Percentiles rank a stretch among this genome's conserved stretches.
These are phyloP conservation scores for Sycophila sp. DNA, from an alignment of 1,140 invertebrate species.

Conservation along the genomic window DNA sequence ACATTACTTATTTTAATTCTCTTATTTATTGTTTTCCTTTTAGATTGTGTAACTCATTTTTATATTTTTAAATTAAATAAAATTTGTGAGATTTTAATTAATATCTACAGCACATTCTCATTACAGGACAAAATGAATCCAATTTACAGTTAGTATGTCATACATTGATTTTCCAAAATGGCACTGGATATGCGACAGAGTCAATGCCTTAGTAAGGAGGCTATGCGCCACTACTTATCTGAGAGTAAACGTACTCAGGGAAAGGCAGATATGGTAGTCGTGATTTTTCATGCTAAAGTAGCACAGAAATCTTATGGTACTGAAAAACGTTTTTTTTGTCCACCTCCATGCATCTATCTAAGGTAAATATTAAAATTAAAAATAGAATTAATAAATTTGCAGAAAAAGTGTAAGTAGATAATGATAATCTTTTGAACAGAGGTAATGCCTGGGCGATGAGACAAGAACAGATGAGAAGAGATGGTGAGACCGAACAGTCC, in stretches of 20 bases:
- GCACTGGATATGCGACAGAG: constrained; percentile 62
- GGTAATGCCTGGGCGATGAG: constrained; percentile 96
- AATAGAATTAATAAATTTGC: background rate
- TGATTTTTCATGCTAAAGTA: constrained; percentile 97
- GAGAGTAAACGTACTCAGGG: constrained; percentile 69
- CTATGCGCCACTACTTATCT: constrained; percentile 91
- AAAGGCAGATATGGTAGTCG: constrained; percentile 92
- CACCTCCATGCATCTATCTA: constrained; percentile 98
- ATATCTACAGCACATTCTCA: too few relatives aligned
- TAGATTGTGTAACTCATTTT: too few relatives aligned
- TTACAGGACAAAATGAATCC: too few relatives aligned
- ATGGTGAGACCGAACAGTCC: constrained; percentile 87
- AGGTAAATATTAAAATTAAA: constrained; percentile 50
- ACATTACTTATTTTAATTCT: too few relatives aligned
- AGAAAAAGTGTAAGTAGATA: background rate
- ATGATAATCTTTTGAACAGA: constrained; percentile 52
- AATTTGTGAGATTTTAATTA: too few relatives aligned
- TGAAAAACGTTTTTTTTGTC: constrained; percentile 99
- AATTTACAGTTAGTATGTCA: constrained; percentile 33
- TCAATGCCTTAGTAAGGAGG: constrained; percentile 86
- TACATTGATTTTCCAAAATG: constrained; percentile 25
- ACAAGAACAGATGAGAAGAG: constrained; percentile 86
- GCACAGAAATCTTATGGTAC: constrained; percentile 99
- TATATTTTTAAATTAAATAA: too few relatives aligned
- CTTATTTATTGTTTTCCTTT: too few relatives aligned